Base-by-base conservation (phyloP, 2,888 invertebrate species). In the Ptychoptera contaminata region DNA sequence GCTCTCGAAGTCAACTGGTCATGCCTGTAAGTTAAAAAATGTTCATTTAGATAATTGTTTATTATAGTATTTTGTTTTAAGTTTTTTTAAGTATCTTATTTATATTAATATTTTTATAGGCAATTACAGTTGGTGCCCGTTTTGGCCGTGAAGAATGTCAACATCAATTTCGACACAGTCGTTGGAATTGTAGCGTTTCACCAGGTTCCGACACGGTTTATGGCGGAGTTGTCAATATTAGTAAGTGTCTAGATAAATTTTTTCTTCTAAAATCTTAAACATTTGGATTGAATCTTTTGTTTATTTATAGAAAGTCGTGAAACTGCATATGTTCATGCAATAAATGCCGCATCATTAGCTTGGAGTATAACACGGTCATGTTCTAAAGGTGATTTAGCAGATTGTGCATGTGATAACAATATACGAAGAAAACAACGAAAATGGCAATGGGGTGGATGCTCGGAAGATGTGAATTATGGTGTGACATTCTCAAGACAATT, bases 381-480 rank as follows among this genome's bases (percentile, higher is more conserved):
- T 65, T 82, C 85, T 44, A 76, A 81, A 52, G 87, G 87, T 8
- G 85, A 88, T 59, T 72, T 92, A 43, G 79, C 82, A 54, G 87
- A 87, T 58, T 92, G 92, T 63, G 82, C 85, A 35, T 92, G 91
- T 61, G 91, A 91, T 62, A 79, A 78, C 49, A 73, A 79, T 42
- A 79, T 84, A n/a, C 70, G 83, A 54, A 72, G 75, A 53, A 75
- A 78, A 52, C 77, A 77, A n/a, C 76, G 80, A 49, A 79, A 79
- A 54, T 84, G 84, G 83, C 84, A 90, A 63, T 92, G 92, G 92
- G 90, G 91, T 47, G 91, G 91, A 1, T 92, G 92, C 64, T 91
- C 90, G 34, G 90, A 91, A 72, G 85, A 87, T 54, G 82, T 86
- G 51, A 72, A 81, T 60, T 90, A 82, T 53, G 90, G 90, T 4